Conservation (phyloP, 2,888 invertebrate species). For the Byasa hedistus region DNA sequence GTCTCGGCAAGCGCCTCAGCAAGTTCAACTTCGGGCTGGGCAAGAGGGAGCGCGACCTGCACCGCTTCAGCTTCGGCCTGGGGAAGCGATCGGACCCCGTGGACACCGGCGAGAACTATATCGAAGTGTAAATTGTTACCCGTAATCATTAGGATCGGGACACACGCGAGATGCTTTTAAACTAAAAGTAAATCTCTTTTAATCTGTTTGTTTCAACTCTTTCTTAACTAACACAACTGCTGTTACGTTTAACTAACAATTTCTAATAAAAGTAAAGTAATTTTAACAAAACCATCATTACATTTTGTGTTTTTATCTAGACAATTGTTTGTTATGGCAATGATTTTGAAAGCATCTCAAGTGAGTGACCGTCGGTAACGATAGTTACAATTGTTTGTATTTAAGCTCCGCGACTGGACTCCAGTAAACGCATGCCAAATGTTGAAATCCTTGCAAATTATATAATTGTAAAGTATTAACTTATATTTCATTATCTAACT, state of each 20-base stretch:
- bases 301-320: not conserved
- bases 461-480: constrained; percentile 19
- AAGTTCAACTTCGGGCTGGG: constrained; percentile 81
- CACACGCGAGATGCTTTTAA: constrained; percentile 30
- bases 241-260: not conserved
- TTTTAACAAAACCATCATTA: too few relatives aligned
- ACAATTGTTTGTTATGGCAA: not conserved
- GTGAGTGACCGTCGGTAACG: constrained; percentile 33
- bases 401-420: constrained; percentile 23
- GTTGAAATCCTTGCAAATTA: constrained; percentile 20
- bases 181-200: not conserved
- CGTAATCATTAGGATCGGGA: constrained; percentile 33
- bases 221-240: not conserved
- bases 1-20: constrained; percentile 77
- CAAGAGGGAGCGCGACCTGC: constrained; percentile 73
- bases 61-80: constrained; percentile 78
- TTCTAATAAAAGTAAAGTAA: not conserved
- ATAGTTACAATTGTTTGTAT: constrained; percentile 28
- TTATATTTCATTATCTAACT: constrained; percentile 18
- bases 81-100: constrained; percentile 73
- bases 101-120: constrained; percentile 58
- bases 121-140: constrained; percentile 55
- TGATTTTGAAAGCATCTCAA: constrained; percentile 27
- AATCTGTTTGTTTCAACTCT: not conserved
- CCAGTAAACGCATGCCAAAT: constrained; percentile 25